Base-by-base conservation (phyloP, 2,113 vertebrate species). In the Hydropotes inermis region DNA sequence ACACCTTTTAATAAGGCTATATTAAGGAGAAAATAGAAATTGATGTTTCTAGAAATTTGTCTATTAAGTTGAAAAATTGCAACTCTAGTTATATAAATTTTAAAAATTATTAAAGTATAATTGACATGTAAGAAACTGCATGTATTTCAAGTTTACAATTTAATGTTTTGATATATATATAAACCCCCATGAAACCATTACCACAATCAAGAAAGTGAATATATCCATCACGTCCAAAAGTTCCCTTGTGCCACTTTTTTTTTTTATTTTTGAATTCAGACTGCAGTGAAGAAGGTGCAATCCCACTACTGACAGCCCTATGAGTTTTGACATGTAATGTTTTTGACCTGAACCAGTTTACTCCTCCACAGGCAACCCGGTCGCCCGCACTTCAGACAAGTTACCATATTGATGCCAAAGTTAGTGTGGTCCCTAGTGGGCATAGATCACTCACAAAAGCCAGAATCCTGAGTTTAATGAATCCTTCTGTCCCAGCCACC, bases 261-360 rank as follows among this genome's bases (percentile, higher is more conserved):
- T 25, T 54, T 89, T 33, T 23, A 45, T 33, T 54, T 47, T 11
- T 50, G 2, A 30, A 50, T 28, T 84, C 98, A 74, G 98, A 98
- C 98, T 99, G 98, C 33, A 94, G 98, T 97, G 1, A 98, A 98
- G 98, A 67, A 97, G 98, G 96, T 64, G 93, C 98, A 1, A 60
- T 98, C 98, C 98, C 97, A 57, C 98, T 98, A 98, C 98, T 54
- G 98, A 99, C 3, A 95, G 9, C 79, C 98, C 98, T 76, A 90
- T 97, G 98, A 98, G 98, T 89, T 99, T 99, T 99, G 98, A 98
- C 98, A 98, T 98, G 98, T 98, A 99, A 98, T 98, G 96, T 99
- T 97, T 98, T 98, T 95, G 96, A 98, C 98, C 98, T 99, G 98
- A 98, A 98, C 98, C 97, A 97, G 97, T 98, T 98, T 98, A 98